Base-by-base conservation (phyloP, 2,888 invertebrate species). In the Diaphora mendica region DNA sequence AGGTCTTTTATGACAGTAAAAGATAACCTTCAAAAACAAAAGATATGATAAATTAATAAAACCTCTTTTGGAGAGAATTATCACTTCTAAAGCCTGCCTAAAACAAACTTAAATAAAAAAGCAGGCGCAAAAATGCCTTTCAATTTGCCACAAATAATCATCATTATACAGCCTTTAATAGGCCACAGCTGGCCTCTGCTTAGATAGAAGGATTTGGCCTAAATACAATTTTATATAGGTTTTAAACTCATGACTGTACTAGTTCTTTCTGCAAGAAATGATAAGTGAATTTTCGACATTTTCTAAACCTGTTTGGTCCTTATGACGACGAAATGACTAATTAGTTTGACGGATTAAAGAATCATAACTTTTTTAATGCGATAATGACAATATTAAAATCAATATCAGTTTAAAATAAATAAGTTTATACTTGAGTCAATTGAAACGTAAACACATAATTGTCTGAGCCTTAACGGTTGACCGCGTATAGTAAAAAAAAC, bases 401-500 rank as follows among this genome's bases (percentile, higher is more conserved):
- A 51, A 23, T 23, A 51, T 23, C 23, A 39, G 20, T 23, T 8
- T 23, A 7, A 23, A 23, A 51, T 23, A 8, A 51, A 51, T 20
- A 51, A 35, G 35, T 35, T 3, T 5, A 35, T 3, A 35, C 2
- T 51, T 23, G 17, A 23, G 17, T n/a, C n/a, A n/a, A 55, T n/a
- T 55, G n/a, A 55, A 55, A 55, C 3, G 8, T 9, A 55, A 23
- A 55, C 17, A 15, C 26, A 51, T 26, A 35, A 51, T 23, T 4
- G 44, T 64, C 26, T 44, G 44, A 23, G 64, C 76, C 79, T 83
- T 82, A 84, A 82, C 48, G 8, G 68, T 39, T 79, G 75, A 73
- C 79, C 70, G 62, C 26, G 71, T 73, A 77, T 78, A 72, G 65
- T 64, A 72, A 74, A 68, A 65, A 72, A 82, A 80, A 76, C 80